Conservation (phyloP, 2,888 invertebrate genomes). For the Saturnia pavonia region DNA sequence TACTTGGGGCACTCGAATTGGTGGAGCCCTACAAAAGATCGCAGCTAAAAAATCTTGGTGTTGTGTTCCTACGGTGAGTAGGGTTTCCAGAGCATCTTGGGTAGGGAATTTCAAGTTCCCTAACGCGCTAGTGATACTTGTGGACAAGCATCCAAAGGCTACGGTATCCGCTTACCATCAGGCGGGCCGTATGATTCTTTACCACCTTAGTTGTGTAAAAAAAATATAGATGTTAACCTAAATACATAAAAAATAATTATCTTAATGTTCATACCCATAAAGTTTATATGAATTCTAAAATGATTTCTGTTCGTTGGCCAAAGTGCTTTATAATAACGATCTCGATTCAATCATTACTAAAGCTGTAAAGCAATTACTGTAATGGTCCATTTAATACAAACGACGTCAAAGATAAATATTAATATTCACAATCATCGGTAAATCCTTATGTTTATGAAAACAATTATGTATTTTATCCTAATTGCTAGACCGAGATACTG, state of each 20-base stretch:
- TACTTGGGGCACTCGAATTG: too few relatives aligned
- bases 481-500: slow-evolving; percentile 64
- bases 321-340: slow-evolving; percentile 46
- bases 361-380: slow-evolving; percentile 67
- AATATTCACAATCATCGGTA: slow-evolving; percentile 60
- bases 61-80: too few relatives aligned
- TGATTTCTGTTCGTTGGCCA: slow-evolving; percentile 16
- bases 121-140: too few relatives aligned
- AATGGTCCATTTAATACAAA: slow-evolving; percentile 68
- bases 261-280: background rate
- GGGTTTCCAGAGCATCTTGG: too few relatives aligned
- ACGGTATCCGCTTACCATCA: too few relatives aligned
- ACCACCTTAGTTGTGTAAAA: too few relatives aligned
- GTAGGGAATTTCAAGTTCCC: too few relatives aligned
- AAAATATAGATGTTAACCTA: background rate
- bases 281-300: slow-evolving; percentile 3
- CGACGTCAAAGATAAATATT: slow-evolving; percentile 65
- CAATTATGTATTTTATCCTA: slow-evolving; percentile 69
- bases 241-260: background rate
- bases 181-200: too few relatives aligned
- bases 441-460: slow-evolving; percentile 69
- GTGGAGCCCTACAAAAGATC: too few relatives aligned
- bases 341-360: slow-evolving; percentile 54
- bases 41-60: too few relatives aligned
- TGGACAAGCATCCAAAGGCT: too few relatives aligned